A percentile compares a stretch with the other conserved stretches of the same genome.
Conservation (phyloP, 2,888 invertebrate species). For the Caenorhabditis sp. region DNA sequence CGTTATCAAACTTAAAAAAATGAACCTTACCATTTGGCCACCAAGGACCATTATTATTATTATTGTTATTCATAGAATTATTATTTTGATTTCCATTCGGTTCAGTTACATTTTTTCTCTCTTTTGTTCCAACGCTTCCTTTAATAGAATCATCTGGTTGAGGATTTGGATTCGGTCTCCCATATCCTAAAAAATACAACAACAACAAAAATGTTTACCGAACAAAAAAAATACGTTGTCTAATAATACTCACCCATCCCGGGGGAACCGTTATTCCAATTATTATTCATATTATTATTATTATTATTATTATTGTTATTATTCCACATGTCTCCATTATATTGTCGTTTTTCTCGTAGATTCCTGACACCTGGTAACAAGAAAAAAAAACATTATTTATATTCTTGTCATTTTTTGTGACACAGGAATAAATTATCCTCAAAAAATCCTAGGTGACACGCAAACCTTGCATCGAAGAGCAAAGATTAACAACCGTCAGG, state of each 20-base stretch:
- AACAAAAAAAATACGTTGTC: neutral
- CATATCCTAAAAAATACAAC: slow-evolving; percentile 9
- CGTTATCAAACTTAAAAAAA: neutral
- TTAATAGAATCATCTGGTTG: slow-evolving; percentile 30
- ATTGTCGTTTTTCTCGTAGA: neutral
- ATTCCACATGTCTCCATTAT: neutral
- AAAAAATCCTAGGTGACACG: neutral
- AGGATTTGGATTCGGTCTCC: slow-evolving; percentile 11
- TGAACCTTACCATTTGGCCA: slow-evolving; percentile 25
- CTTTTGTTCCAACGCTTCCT: slow-evolving; percentile 29
- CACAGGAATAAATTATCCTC: neutral
- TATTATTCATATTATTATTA: neutral
- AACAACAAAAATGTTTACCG: too few relatives aligned
- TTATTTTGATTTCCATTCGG: neutral
- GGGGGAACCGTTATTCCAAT: neutral
- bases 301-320: neutral
- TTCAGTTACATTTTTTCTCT: slow-evolving; percentile 9
- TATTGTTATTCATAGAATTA: neutral
- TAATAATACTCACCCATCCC: neutral
- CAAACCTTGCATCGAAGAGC: neutral
- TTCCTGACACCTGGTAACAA: neutral
- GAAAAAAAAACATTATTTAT: neutral
- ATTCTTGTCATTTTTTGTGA: neutral
- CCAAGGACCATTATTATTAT: slow-evolving; percentile 21
- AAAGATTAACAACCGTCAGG: neutral